Percentiles rank a stretch among this genome's conserved stretches.
These are phyloP conservation scores for western clawed frog (Xenopus tropicalis) DNA, from an alignment of 2,113 vertebrate genomes.

Conservation along the genomic window UCB_Xtro_10.0 CM004444.2:2427501-2428000, in stretches of 20 bases:
- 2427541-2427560: conserved; percentile 66
- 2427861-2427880: too few relatives aligned
- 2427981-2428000: too few relatives aligned
- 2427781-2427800: neutral
- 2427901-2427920: too few relatives aligned
- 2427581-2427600: conserved; percentile 61
- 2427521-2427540: conserved; percentile 70
- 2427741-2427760: too few relatives aligned
- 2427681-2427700: neutral
- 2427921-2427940: too few relatives aligned
- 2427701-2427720: neutral
- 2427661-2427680: neutral
- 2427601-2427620: conserved; percentile 78
- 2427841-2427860: too few relatives aligned
- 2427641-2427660: conserved; percentile 86
- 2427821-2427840: too few relatives aligned
- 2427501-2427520: conserved; percentile 82
- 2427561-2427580: conserved; percentile 50
- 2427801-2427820: neutral
- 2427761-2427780: too few relatives aligned
- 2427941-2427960: too few relatives aligned
- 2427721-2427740: neutral
- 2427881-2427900: too few relatives aligned
- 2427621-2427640: conserved; percentile 77
- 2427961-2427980: too few relatives aligned